These are phyloP conservation scores for Xenopus tropicalis DNA, from an alignment of 2,113 vertebrate genomes.

Conservation along the genomic window UCB_Xtro_10.0 CM004450.2:9795001-9795500, in stretches of 20 bases:
- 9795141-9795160: slow-evolving; percentile 61
- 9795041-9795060: slow-evolving; percentile 35
- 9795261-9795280: background rate
- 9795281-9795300: background rate
- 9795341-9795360: background rate
- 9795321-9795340: background rate
- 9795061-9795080: background rate
- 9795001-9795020: slow-evolving; percentile 1
- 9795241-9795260: slow-evolving; percentile 13
- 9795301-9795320: background rate
- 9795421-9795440: background rate
- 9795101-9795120: slow-evolving; percentile 37
- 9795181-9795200: slow-evolving; percentile 63
- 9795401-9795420: background rate
- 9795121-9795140: slow-evolving; percentile 7
- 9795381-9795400: background rate
- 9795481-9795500: too few species aligned
- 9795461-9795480: background rate
- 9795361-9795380: background rate
- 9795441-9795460: slow-evolving; percentile 8
- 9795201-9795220: slow-evolving; percentile 29
- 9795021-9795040: slow-evolving; percentile 48
- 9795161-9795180: slow-evolving; percentile 78
- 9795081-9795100: slow-evolving; percentile 9
- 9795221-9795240: slow-evolving; percentile 5